These are phyloP conservation scores for Bombyx huttoni DNA, from an alignment of 2,888 invertebrate species.

Conservation along the genomic window DNA sequence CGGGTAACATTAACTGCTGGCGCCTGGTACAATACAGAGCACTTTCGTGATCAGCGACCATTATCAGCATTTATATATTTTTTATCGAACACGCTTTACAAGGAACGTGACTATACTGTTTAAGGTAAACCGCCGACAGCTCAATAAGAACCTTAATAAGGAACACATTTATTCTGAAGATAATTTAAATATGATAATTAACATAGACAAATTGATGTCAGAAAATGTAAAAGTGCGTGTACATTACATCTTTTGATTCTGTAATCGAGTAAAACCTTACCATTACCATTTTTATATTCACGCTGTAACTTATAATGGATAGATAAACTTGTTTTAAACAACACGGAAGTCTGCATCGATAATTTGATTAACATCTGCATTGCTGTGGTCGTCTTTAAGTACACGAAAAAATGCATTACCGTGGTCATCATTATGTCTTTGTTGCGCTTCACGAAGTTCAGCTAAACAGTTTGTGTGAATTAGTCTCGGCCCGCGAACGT, in stretches of 20 bases:
- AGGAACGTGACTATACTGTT: constrained; percentile 49
- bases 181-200: constrained; percentile 22
- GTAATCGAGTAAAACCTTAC: background rate
- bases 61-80: constrained; percentile 58
- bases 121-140: constrained; percentile 41
- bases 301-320: constrained; percentile 7
- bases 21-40: constrained; percentile 46
- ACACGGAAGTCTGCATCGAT: constrained; percentile 56
- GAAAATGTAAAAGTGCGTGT: background rate
- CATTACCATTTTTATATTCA: background rate
- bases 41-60: constrained; percentile 61
- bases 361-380: constrained; percentile 57
- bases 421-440: constrained; percentile 55
- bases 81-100: constrained; percentile 41
- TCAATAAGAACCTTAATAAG: constrained; percentile 45
- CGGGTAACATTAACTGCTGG: constrained; percentile 53
- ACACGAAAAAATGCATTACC: constrained; percentile 64
- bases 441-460: constrained; percentile 64
- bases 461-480: constrained; percentile 67
- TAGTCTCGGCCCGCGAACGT: constrained; percentile 37
- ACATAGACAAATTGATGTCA: constrained; percentile 7
- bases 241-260: background rate
- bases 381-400: constrained; percentile 43
- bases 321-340: constrained; percentile 49
- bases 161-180: constrained; percentile 35